A percentile compares a stretch with the other conserved stretches of the same genome.
These are phyloP conservation scores for Drosophila parthenogenetica DNA, from an alignment of 2,888 invertebrate species.

Conservation along the genomic window DNA sequence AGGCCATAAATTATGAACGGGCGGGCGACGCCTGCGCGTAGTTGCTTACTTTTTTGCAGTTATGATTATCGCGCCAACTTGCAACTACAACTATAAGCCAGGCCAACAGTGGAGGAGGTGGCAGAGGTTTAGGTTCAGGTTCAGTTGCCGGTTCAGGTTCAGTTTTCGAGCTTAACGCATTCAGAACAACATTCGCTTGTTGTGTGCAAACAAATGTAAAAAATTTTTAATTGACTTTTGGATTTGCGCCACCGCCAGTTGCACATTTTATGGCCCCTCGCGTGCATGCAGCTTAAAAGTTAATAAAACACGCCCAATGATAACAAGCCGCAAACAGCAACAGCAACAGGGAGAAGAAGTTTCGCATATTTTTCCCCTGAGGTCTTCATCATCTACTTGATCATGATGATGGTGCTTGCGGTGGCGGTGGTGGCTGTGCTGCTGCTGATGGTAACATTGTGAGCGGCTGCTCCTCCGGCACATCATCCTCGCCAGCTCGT, in stretches of 20 bases:
- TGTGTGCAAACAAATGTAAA: slow-evolving; percentile 82
- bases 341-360: neutral
- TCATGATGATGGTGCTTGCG: slow-evolving; percentile 14
- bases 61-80: slow-evolving; percentile 78
- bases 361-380: slow-evolving; percentile 81
- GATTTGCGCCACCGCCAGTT: slow-evolving; percentile 70
- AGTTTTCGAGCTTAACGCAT: slow-evolving; percentile 31
- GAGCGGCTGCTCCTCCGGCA: slow-evolving; percentile 21
- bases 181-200: slow-evolving; percentile 29
- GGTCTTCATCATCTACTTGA: slow-evolving; percentile 77
- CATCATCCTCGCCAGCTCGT: slow-evolving; percentile 62
- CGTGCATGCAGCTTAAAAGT: slow-evolving; percentile 83
- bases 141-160: slow-evolving; percentile 14
- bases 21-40: slow-evolving; percentile 76
- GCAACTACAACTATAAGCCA: neutral
- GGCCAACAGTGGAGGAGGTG: neutral
- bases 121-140: slow-evolving; percentile 6
- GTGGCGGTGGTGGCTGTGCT: neutral
- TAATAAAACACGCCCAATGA: slow-evolving; percentile 85
- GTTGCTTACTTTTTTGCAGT: slow-evolving; percentile 79
- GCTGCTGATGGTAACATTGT: slow-evolving; percentile 41
- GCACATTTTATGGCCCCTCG: slow-evolving; percentile 81
- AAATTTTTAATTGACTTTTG: slow-evolving; percentile 82
- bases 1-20: slow-evolving; percentile 71
- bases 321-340: slow-evolving; percentile 79